A percentile compares a stretch with the other conserved stretches of the same genome.
These are phyloP conservation scores for Syrmaticus mikado DNA, from an alignment of 2,113 vertebrate genomes.

Conservation along the genomic window DNA sequence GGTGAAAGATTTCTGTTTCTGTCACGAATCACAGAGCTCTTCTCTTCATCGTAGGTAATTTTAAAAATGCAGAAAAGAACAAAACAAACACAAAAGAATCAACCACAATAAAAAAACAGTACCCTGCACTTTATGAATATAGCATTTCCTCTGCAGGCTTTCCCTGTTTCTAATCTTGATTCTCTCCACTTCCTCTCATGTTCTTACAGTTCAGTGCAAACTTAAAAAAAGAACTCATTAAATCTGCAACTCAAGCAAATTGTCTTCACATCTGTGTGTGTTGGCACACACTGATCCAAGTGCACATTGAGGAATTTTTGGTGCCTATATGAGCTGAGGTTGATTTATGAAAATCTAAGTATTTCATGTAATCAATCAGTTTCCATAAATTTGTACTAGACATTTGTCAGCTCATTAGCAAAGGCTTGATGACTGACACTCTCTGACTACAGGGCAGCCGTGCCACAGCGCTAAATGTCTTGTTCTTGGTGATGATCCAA, in stretches of 20 bases:
- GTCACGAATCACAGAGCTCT: neutral
- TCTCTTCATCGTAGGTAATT: neutral
- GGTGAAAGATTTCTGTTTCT: neutral
- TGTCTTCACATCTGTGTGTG: conserved; percentile 1
- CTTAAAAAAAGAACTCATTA: conserved; percentile 32
- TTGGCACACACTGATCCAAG: neutral
- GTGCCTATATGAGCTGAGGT: neutral
- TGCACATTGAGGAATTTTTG: neutral
- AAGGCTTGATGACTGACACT: neutral
- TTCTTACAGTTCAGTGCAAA: conserved; percentile 11
- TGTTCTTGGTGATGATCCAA: neutral
- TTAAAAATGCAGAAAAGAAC: neutral
- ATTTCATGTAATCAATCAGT: neutral
- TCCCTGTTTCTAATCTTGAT: conserved; percentile 40
- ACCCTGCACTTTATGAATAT: conserved; percentile 24
- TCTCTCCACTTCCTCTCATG: conserved; percentile 44
- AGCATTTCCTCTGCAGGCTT: conserved; percentile 46
- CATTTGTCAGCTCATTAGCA: neutral
- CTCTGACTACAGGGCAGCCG: neutral
- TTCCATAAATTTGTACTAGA: neutral
- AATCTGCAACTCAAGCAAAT: conserved; percentile 54
- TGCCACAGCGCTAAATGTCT: neutral
- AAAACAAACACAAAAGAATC: too few relatives aligned
- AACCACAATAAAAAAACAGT: neutral
- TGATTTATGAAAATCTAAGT: neutral